Percentiles rank a stretch among this genome's conserved stretches.
These are phyloP conservation scores for Eurystomus gularis DNA, from an alignment of 2,113 vertebrate species.

Conservation along the genomic window DNA sequence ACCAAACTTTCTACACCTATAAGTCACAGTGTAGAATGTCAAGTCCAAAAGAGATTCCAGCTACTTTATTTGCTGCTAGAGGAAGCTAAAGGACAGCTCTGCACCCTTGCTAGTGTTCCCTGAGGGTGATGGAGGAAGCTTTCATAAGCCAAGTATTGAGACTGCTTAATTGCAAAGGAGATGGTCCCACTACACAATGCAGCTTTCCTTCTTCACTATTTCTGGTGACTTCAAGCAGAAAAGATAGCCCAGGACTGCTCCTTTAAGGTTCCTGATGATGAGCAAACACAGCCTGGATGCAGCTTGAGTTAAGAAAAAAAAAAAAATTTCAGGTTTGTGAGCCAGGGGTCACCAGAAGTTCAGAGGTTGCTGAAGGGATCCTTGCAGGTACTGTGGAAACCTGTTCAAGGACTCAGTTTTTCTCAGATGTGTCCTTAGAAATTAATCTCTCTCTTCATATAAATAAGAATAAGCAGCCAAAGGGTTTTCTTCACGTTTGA, in stretches of 20 bases:
- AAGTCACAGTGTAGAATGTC: background rate
- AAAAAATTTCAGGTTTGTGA: background rate
- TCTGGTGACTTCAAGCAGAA: background rate
- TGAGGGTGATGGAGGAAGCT: background rate
- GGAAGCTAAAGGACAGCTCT: background rate
- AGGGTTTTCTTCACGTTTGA: background rate
- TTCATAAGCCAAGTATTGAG: background rate
- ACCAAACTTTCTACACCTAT: background rate
- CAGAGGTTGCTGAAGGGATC: background rate
- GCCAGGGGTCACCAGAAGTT: background rate
- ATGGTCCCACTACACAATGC: accelerated
- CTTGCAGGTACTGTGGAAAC: background rate
- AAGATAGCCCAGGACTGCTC: background rate
- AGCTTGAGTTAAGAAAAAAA: background rate
- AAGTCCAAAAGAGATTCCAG: background rate
- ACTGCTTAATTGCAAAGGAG: background rate
- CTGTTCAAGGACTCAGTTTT: background rate
- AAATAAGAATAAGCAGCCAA: background rate
- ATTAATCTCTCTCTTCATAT: background rate
- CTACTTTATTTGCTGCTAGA: background rate
- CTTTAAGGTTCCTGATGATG: background rate
- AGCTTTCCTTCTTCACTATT: background rate
- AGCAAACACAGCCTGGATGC: background rate
- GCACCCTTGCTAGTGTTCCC: background rate
- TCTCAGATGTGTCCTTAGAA: background rate